Evolutionary conservation across 92 coral and sea anemone species (phyloP).

Genomic region (Ricordea florida): DNA sequence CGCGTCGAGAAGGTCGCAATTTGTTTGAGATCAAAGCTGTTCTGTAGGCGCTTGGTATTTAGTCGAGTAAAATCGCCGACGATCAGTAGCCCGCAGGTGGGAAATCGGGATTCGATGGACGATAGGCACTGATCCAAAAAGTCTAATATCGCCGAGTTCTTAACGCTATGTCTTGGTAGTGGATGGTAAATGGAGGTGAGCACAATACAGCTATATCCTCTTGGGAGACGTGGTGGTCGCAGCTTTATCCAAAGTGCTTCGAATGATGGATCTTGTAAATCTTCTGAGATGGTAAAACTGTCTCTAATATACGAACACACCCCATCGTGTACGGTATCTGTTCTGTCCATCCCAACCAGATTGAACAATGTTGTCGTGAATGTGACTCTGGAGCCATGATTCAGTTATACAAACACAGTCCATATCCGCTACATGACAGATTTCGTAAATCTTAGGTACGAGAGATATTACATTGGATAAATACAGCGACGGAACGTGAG

Average conservation of each 20-base stretch:
- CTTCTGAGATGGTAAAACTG: no score
- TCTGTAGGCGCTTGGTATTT: conserved; percentile 39
- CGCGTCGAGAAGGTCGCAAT: conserved; percentile 58
- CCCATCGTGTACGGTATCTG: no score
- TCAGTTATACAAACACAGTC: no score
- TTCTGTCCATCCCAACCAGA: no score
- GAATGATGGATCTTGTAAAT: no score
- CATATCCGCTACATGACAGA: no score
- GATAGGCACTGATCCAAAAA: conserved; percentile 49
- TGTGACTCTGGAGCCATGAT: no score
- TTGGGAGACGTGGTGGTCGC: conserved; percentile 50
- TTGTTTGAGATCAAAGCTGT: conserved; percentile 58
- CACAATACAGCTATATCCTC: conserved; percentile 48
- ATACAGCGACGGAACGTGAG: no score
- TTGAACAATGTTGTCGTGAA: no score
- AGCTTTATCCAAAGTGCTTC: conserved; percentile 25
- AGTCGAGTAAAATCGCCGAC: conserved; percentile 66
- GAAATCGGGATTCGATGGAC: conserved; percentile 55
- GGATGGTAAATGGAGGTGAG: conserved; percentile 55
- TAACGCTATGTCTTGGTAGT: conserved; percentile 52
- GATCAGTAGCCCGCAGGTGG: conserved; percentile 53
- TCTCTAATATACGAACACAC: no score
- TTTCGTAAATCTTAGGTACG: no score
- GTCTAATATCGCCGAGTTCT: conserved; percentile 43
- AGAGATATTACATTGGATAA: no score